Conservation (phyloP, 64 coral and sea anemone genomes). For the Hydrozoanthus tunicans region DNA sequence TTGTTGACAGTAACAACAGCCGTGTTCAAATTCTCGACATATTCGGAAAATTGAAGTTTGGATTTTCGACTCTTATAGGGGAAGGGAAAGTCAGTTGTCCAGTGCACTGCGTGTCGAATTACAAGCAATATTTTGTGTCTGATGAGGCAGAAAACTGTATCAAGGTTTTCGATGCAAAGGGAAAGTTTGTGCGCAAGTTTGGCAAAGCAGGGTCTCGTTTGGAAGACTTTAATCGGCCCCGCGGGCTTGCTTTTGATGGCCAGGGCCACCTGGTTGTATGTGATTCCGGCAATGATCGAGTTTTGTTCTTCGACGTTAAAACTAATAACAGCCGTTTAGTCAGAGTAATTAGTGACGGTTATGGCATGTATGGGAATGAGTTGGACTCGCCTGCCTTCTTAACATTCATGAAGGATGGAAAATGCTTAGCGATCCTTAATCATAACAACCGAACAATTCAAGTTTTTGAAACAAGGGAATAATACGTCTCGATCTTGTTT, state of each 20-base stretch:
- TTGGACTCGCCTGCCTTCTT: conserved; percentile 18
- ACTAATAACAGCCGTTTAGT: neutral
- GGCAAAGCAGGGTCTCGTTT: neutral
- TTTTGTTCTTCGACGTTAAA: conserved; percentile 4
- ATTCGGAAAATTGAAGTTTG: neutral
- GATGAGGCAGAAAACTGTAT: conserved; percentile 42
- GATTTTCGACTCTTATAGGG: neutral
- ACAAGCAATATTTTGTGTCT: neutral
- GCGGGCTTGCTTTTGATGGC: conserved; percentile 1
- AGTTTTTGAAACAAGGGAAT: neutral
- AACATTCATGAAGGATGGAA: neutral
- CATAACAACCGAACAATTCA: conserved; percentile 17
- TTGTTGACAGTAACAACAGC: conserved; percentile 34
- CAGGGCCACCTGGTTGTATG: conserved; percentile 12
- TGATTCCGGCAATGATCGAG: conserved; percentile 18
- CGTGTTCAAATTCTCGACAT: neutral
- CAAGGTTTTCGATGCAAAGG: neutral
- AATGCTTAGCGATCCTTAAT: neutral
- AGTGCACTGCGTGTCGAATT: neutral
- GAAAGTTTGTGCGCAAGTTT: conserved; percentile 18
- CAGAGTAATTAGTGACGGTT: neutral
- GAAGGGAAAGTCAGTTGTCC: neutral
- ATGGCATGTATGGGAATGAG: too few relatives aligned
- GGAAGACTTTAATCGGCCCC: neutral
- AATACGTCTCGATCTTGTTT: neutral